Percentiles rank a stretch among this genome's conserved stretches.
These are phyloP conservation scores for Acleris emargana DNA, from an alignment of 2,888 invertebrate genomes.

Conservation along the genomic window DNA sequence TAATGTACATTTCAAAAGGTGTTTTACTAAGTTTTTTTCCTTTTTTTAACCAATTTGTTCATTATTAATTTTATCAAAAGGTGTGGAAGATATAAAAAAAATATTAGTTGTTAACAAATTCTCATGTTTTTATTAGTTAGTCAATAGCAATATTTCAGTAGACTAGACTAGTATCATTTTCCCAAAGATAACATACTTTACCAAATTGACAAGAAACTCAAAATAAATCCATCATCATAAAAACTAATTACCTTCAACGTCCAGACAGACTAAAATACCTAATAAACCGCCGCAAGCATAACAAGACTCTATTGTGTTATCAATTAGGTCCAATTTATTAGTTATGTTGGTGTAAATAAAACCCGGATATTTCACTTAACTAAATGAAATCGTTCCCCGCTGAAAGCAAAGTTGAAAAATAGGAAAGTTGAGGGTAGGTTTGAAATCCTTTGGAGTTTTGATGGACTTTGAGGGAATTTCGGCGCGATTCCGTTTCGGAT, in stretches of 20 bases:
- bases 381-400: conserved; percentile 61
- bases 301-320: not conserved
- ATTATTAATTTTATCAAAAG: no score
- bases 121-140: no score
- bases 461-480: conserved; percentile 11
- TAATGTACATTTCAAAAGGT: no score
- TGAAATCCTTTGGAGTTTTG: conserved; percentile 19
- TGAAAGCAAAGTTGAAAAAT: conserved; percentile 59
- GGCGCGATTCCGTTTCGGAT: conserved; percentile 5
- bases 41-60: no score
- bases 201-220: not conserved
- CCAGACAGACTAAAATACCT: conserved; percentile 16
- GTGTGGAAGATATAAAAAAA: no score
- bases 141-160: no score
- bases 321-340: not conserved
- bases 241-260: conserved; percentile 24
- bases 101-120: no score
- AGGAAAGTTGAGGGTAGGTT: conserved; percentile 32
- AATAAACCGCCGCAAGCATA: conserved; percentile 1
- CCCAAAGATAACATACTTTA: no score
- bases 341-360: not conserved
- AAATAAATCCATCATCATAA: conserved; percentile 29
- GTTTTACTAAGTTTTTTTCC: no score
- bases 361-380: conserved; percentile 56
- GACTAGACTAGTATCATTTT: no score